Evolutionary conservation across 1,140 invertebrate species (phyloP), one percentile per base, ranked within the genome.

Genomic region (Plectrocnemia conspersa): DNA sequence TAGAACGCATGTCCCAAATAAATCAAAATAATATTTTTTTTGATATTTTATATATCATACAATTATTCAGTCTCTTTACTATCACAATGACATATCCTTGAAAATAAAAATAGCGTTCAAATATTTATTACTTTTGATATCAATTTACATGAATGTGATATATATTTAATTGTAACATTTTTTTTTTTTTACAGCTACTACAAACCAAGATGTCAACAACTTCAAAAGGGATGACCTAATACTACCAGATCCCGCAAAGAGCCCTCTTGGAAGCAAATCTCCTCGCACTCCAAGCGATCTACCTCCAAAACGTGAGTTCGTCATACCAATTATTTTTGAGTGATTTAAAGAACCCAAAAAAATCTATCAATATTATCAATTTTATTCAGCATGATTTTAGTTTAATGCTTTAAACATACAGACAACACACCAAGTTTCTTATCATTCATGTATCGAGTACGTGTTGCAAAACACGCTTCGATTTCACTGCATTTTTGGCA

Each of bases 401-500:
- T 38, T 5, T 6, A 41, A 19, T 18, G n/a, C n/a, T n/a, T n/a
- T n/a, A n/a, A n/a, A n/a, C n/a, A n/a, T n/a, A n/a, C n/a, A n/a
- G n/a, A n/a, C n/a, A n/a, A n/a, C n/a, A n/a, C n/a, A n/a, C n/a
- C n/a, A n/a, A n/a, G n/a, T n/a, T n/a, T n/a, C n/a, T n/a, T n/a
- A n/a, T n/a, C n/a, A n/a, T n/a, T n/a, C n/a, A n/a, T 15, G 3
- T 4, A 35, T 13, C 32, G 18, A 47, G n/a, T 32, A 46, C 27
- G 35, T 33, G 32, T 19, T 19, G 27, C 32, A 29, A 33, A 33
- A 47, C 29, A 35, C 41, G 27, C 21, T n/a, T 24, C 15, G 45
- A 11, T 18, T 33, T 47, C 45, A 25, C 27, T 47, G 45, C 23
- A 47, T 33, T 55, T 47, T 47, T 55, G 53, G 53, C 53, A 55